A percentile compares a stretch with the other conserved stretches of the same genome.
phyloP scores from a whole-genome alignment of 2,888 invertebrate genomes.

The Hydrotaea cyrtoneurina region DNA sequence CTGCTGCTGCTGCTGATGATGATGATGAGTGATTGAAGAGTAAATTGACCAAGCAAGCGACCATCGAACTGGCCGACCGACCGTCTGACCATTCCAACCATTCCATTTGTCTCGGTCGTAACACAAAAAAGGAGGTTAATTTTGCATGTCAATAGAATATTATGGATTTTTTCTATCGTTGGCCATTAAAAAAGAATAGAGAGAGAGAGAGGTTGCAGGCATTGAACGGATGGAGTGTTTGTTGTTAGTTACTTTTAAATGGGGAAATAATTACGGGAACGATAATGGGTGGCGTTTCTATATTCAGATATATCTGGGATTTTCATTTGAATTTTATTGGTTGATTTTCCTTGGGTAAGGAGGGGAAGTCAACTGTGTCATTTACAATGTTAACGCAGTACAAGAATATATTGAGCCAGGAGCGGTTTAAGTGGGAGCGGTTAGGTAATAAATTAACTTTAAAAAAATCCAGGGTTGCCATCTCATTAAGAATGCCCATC shows the following conservation, averaged over 20 bases:
- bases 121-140: conserved; percentile 55
- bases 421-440: too few species aligned
- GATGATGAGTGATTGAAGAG: conserved; percentile 27
- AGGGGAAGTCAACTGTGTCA: too few species aligned
- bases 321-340: too few species aligned
- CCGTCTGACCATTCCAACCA: too few species aligned
- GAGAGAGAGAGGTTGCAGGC: too few species aligned
- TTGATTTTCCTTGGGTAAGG: too few species aligned
- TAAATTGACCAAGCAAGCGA: background rate
- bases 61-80: too few species aligned
- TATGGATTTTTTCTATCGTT: conserved; percentile 17
- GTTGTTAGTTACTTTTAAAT: background rate
- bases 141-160: conserved; percentile 44
- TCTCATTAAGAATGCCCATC: too few species aligned
- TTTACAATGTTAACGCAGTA: too few species aligned
- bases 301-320: background rate
- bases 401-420: too few species aligned
- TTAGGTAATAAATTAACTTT: too few species aligned
- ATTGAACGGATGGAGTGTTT: background rate
- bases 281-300: background rate
- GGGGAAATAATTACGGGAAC: background rate
- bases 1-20: background rate
- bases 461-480: too few species aligned
- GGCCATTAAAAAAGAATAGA: conserved; percentile 1
- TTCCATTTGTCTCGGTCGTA: background rate